Evolutionary conservation across 2,113 vertebrate species (phyloP), one percentile per base, ranked within the genome.

Genomic region (Rhinichthys klamathensis): DNA sequence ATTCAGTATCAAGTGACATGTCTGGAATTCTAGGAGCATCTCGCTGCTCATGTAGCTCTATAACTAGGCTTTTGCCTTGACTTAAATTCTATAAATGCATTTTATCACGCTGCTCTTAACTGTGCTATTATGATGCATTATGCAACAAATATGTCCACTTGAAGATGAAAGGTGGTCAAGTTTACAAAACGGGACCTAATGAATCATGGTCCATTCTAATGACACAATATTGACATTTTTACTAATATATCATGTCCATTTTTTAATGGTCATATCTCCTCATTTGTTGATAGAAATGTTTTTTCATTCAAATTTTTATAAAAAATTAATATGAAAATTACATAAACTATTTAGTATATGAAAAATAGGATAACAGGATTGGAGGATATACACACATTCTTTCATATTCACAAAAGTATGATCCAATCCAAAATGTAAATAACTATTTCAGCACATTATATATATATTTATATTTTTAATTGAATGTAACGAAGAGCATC

Each of bases 1-100:
- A 32, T 35, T 73, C 63, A 63, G 35, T 74, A 88, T 90, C 89
- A 81, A 89, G 85, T 92, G 60, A 88, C 90, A 88, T 35, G 44
- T 1, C 32, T 13, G 75, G 86, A 90, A 91, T 86, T 91, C 85
- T 69, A 38, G 72, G 7, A 6, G n/a, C 78, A 65, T 65, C 35
- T 63, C 10, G 0, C 5, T 78, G 76, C 54, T 60, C 54, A 38
- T n/a, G 51, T n/a, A n/a, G 51, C n/a, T 21, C 23, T 0, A n/a
- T n/a, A 9, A 60, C 6, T n/a, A 27, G 35, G 21, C 56, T 61
- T 25, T 46, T 25, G 4, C 58, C 44, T 21, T 10, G 13, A 46
- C 51, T 30, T 32, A 9, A 56, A 56, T 76, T 32, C 74, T 54
- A 54, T 30, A 11, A 80, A 35, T 46, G 38, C 38, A 49, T 46